phyloP scores from a whole-genome alignment of 2,888 invertebrate species.

The Caenorhabditis sp. region DNA sequence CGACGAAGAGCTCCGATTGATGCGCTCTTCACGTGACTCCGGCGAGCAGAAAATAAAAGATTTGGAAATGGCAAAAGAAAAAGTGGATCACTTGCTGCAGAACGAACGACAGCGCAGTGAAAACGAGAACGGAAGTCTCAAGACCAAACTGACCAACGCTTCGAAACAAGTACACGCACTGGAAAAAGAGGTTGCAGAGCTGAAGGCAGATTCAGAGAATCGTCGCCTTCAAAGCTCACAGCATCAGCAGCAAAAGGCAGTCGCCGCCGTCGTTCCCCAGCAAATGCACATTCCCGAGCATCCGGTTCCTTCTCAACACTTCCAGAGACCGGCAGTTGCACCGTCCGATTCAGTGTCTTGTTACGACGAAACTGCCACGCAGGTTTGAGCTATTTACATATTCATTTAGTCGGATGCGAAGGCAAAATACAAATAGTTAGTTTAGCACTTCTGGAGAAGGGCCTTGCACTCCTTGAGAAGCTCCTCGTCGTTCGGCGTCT shows the following conservation, averaged over 20 bases:
- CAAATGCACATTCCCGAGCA: conserved; percentile 12
- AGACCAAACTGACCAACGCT: conserved; percentile 20
- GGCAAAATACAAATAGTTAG: background rate
- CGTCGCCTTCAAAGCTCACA: conserved; percentile 18
- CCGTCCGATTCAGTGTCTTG: conserved; percentile 48
- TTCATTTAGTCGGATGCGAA: conserved; percentile 14
- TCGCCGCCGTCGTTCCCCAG: conserved; percentile 40
- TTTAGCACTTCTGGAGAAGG: conserved; percentile 64
- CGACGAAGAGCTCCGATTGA: conserved; percentile 40
- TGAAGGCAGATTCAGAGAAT: conserved; percentile 24
- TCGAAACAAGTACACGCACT: conserved; percentile 15
- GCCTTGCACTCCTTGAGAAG: conserved; percentile 58
- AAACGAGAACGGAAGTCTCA: conserved; percentile 38
- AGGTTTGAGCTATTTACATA: conserved; percentile 31
- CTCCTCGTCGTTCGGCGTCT: conserved; percentile 58
- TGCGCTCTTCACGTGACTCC: conserved; percentile 29
- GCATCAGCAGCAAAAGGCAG: conserved; percentile 25
- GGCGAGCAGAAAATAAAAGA: conserved; percentile 33
- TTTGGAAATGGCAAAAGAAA: conserved; percentile 40
- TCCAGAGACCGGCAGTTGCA: conserved; percentile 18
- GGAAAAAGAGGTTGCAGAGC: conserved; percentile 41
- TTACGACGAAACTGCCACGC: conserved; percentile 40
- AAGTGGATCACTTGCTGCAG: conserved; percentile 40
- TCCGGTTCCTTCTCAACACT: conserved; percentile 18
- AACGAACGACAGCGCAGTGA: conserved; percentile 44